Evolutionary conservation across 1,140 invertebrate species (phyloP).

Genomic region (Eurytemora carolleeae): DNA sequence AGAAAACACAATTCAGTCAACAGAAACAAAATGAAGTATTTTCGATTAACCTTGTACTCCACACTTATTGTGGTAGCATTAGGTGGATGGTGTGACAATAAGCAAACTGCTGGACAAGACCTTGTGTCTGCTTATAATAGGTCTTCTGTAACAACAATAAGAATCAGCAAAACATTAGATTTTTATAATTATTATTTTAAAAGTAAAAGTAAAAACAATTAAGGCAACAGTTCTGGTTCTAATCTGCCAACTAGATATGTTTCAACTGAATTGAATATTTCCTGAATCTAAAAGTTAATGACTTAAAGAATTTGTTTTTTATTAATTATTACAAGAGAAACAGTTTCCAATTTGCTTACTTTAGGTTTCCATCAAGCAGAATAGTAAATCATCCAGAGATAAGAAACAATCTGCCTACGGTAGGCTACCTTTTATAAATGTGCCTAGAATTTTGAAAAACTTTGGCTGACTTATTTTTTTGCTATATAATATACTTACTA

Average conservation of each 20-base stretch:
- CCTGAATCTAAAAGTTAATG: background rate
- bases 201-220: background rate
- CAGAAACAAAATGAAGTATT: too few relatives aligned
- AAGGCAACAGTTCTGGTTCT: too few relatives aligned
- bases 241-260: too few relatives aligned
- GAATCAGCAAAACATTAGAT: background rate
- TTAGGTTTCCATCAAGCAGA: background rate
- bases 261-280: background rate
- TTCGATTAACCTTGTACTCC: too few relatives aligned
- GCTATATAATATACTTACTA: background rate
- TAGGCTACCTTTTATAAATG: background rate
- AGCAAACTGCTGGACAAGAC: background rate
- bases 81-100: background rate
- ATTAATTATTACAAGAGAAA: background rate
- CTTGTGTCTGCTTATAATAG: too few relatives aligned
- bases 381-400: background rate
- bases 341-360: background rate
- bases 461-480: background rate
- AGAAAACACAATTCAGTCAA: too few relatives aligned
- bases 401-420: background rate
- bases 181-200: background rate
- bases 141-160: too few relatives aligned
- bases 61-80: too few relatives aligned
- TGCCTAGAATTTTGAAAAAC: background rate
- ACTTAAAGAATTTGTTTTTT: background rate